These are phyloP conservation scores for Nematostella vectensis DNA, from an alignment of 92 coral and sea anemone genomes.

Conservation along the genomic window DNA sequence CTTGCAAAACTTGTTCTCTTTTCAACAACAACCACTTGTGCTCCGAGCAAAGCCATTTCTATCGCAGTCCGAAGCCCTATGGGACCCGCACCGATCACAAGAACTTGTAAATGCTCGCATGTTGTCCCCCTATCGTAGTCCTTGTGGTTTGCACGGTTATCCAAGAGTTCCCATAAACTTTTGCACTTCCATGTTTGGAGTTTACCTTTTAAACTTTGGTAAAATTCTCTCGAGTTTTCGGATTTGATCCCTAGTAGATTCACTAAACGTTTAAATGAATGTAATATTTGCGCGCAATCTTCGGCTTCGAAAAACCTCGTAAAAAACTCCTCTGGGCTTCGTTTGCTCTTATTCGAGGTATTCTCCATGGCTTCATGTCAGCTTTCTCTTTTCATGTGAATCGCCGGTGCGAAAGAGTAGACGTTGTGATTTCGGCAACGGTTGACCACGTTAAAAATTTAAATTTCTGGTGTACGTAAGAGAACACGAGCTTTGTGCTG, in stretches of 20 bases:
- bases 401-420: background rate
- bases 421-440: background rate
- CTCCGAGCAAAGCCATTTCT: slow-evolving; percentile 88
- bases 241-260: slow-evolving; percentile 57
- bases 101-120: slow-evolving; percentile 81
- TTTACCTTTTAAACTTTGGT: slow-evolving; percentile 58
- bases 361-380: slow-evolving; percentile 38
- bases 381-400: background rate
- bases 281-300: slow-evolving; percentile 73
- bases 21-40: slow-evolving; percentile 84
- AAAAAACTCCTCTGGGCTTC: slow-evolving; percentile 63
- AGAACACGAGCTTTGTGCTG: background rate
- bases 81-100: slow-evolving; percentile 91
- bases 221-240: slow-evolving; percentile 76
- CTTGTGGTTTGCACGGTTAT: slow-evolving; percentile 74
- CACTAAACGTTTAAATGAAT: slow-evolving; percentile 67
- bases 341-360: slow-evolving; percentile 13
- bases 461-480: background rate
- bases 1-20: slow-evolving; percentile 71
- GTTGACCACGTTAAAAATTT: background rate
- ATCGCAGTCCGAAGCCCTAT: slow-evolving; percentile 89
- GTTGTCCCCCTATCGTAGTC: slow-evolving; percentile 85
- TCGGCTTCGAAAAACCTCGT: slow-evolving; percentile 69
- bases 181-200: slow-evolving; percentile 95
- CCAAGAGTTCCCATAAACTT: slow-evolving; percentile 83